These are phyloP conservation scores for Cheirogaleus medius DNA, from an alignment of 2,113 vertebrate genomes.

Conservation along the genomic window DNA sequence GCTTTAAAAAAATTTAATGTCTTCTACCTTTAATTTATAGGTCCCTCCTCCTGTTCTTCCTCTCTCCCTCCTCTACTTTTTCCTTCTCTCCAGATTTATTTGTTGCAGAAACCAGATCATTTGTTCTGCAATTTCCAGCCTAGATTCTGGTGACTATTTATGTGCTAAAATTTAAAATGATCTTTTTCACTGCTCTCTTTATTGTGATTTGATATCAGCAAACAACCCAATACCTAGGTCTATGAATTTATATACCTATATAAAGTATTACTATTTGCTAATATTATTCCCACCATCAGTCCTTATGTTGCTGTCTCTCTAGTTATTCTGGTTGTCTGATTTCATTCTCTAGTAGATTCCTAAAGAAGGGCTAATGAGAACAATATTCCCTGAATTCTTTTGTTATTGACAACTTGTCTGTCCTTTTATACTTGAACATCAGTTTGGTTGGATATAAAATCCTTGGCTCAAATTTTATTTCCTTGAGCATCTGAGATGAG, in stretches of 20 bases:
- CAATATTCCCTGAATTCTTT: background rate
- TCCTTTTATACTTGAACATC: constrained; percentile 10
- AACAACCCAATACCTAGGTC: background rate
- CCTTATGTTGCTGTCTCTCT: background rate
- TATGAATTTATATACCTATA: background rate
- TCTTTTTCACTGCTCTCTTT: background rate
- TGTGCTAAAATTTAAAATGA: background rate
- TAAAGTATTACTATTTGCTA: background rate
- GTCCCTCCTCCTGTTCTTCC: background rate
- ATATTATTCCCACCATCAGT: background rate
- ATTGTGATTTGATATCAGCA: background rate
- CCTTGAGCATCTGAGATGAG: background rate
- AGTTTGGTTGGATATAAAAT: constrained; percentile 16
- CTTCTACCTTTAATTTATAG: background rate
- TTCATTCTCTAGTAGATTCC: background rate
- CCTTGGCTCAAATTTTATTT: background rate
- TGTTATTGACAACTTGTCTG: background rate
- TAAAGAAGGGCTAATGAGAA: background rate
- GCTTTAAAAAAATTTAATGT: background rate
- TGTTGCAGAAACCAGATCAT: background rate
- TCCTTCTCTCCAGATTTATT: background rate
- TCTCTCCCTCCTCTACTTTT: too few relatives aligned
- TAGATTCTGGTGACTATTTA: background rate
- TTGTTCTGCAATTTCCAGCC: background rate
- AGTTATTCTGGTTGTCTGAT: background rate